Conservation (phyloP, 2,797 vertebrate species). For the Eospalax fontanierii region DNA sequence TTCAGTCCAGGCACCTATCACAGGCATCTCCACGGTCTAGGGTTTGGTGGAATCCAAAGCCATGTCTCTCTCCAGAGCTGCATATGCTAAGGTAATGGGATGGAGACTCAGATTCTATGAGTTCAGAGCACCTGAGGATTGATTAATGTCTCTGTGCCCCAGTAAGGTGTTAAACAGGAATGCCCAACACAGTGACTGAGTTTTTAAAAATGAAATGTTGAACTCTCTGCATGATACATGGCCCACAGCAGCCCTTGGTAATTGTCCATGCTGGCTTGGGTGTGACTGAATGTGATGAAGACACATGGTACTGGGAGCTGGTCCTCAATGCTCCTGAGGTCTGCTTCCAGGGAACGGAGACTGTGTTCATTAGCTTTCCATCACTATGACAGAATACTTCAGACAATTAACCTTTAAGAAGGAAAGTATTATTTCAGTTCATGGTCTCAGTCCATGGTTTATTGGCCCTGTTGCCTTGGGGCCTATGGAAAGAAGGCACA, state of each 20-base stretch:
- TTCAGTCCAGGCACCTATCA: too few relatives aligned
- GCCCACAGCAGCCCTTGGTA: neutral
- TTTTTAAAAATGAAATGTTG: neutral
- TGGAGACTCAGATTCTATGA: neutral
- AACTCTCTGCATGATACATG: rapidly evolving
- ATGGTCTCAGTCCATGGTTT: neutral
- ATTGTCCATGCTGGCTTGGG: neutral
- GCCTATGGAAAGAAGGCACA: too few relatives aligned
- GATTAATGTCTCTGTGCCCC: neutral
- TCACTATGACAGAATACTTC: neutral
- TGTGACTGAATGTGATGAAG: neutral
- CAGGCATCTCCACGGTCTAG: rapidly evolving
- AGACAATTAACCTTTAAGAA: neutral
- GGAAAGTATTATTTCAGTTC: neutral
- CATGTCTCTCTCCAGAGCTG: neutral
- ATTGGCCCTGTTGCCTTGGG: neutral
- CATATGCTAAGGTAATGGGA: neutral
- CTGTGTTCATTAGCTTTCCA: neutral
- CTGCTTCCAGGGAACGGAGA: neutral
- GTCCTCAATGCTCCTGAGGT: neutral
- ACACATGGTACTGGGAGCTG: neutral
- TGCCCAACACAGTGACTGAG: rapidly evolving
- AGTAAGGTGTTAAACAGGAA: neutral
- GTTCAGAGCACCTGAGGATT: neutral
- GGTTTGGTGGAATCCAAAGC: neutral